These are phyloP conservation scores for Gambusia holbrooki DNA, from an alignment of 2,113 vertebrate species.

Conservation along the genomic window DNA sequence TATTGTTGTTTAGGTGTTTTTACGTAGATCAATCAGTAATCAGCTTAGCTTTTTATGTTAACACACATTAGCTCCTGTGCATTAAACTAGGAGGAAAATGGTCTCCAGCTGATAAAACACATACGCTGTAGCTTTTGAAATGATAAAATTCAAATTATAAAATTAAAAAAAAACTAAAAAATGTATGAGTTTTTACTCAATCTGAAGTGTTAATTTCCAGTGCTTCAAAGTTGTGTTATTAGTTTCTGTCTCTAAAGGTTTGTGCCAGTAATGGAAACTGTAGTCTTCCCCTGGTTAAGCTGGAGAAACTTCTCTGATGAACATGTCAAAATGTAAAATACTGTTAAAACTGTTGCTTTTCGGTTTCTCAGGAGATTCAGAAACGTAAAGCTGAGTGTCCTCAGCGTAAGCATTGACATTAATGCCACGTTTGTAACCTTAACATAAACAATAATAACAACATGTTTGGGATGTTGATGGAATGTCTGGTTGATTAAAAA, in stretches of 20 bases:
- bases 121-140: not conserved
- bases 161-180: no score
- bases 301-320: not conserved
- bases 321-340: not conserved
- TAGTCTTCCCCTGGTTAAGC: no score
- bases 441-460: not conserved
- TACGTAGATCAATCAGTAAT: not conserved
- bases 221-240: not conserved
- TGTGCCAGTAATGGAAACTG: not conserved
- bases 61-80: no score
- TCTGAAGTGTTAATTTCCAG: not conserved
- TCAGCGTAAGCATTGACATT: not conserved
- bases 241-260: not conserved
- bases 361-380: not conserved
- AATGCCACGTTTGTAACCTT: not conserved
- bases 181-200: not conserved
- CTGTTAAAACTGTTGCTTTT: not conserved
- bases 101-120: not conserved
- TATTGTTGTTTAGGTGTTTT: no score
- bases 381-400: not conserved
- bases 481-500: not conserved
- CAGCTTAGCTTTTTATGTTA: not conserved
- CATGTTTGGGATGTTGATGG: not conserved
- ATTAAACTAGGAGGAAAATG: no score
- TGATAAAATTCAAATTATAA: not conserved